Evolutionary conservation across 2,888 invertebrate genomes (phyloP).

Genomic region (Tetropium fuscum): DNA sequence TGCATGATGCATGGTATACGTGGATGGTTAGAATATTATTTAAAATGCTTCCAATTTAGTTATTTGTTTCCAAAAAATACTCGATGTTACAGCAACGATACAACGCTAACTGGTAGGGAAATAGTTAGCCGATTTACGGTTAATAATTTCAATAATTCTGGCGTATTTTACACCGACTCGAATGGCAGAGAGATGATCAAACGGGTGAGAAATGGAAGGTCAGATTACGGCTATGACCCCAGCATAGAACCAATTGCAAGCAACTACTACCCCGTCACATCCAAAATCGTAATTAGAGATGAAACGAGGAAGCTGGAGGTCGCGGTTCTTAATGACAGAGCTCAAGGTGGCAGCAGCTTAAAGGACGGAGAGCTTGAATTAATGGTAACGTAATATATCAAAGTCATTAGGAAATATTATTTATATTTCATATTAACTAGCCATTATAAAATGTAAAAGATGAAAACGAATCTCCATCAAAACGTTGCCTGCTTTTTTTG

Average conservation of each 20-base stretch:
- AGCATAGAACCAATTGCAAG: constrained; percentile 70
- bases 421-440: too few species aligned
- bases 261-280: constrained; percentile 83
- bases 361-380: constrained; percentile 71
- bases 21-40: too few species aligned
- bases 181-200: constrained; percentile 80
- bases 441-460: too few species aligned
- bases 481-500: too few species aligned
- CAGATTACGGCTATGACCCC: constrained; percentile 52
- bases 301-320: constrained; percentile 64
- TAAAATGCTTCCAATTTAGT: too few species aligned
- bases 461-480: too few species aligned
- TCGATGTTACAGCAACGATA: too few species aligned
- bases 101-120: too few species aligned
- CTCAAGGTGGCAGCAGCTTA: constrained; percentile 73
- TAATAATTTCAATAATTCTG: constrained; percentile 41
- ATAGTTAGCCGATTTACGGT: constrained; percentile 73
- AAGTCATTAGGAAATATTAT: too few species aligned
- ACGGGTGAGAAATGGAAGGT: constrained; percentile 70
- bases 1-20: too few species aligned
- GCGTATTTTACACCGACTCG: constrained; percentile 79
- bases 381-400: too few species aligned
- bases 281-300: constrained; percentile 71
- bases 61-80: too few species aligned
- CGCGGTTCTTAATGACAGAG: constrained; percentile 71